These are phyloP conservation scores for Crioceris asparagi DNA, from an alignment of 2,888 invertebrate genomes.

Conservation along the genomic window DNA sequence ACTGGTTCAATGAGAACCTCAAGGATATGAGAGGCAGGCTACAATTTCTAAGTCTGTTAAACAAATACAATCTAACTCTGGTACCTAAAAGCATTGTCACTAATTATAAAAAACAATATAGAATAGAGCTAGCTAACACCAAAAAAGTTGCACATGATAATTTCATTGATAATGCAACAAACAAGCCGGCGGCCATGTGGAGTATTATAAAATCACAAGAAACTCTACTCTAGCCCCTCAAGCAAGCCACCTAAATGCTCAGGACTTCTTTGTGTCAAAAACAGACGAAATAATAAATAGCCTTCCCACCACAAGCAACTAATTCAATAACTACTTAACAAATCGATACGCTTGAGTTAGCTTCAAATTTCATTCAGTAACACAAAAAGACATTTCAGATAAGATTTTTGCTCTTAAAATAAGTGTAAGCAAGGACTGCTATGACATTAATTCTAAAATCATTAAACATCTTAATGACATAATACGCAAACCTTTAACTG, in stretches of 20 bases:
- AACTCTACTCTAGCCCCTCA: too few species aligned
- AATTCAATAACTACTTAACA: neutral
- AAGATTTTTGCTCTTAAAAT: neutral
- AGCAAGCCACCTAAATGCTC: neutral
- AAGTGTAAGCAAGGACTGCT: neutral
- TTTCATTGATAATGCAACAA: neutral
- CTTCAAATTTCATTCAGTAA: neutral
- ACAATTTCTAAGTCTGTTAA: neutral
- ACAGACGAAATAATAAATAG: neutral
- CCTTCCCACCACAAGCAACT: neutral
- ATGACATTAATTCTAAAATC: neutral
- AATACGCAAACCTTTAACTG: neutral
- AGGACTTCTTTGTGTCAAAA: neutral
- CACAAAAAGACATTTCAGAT: neutral
- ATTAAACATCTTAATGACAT: too few species aligned
- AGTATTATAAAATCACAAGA: neutral
- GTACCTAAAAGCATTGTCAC: neutral
- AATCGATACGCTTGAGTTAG: too few species aligned
- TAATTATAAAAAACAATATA: neutral
- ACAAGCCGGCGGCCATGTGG: neutral
- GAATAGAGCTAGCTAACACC: neutral
- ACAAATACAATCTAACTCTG: neutral
- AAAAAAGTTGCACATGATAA: neutral
- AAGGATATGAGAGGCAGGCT: neutral
- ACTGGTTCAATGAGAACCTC: too few species aligned